Conservation (phyloP, 2,797 vertebrate genomes). For the Ataeniobius toweri region DNA sequence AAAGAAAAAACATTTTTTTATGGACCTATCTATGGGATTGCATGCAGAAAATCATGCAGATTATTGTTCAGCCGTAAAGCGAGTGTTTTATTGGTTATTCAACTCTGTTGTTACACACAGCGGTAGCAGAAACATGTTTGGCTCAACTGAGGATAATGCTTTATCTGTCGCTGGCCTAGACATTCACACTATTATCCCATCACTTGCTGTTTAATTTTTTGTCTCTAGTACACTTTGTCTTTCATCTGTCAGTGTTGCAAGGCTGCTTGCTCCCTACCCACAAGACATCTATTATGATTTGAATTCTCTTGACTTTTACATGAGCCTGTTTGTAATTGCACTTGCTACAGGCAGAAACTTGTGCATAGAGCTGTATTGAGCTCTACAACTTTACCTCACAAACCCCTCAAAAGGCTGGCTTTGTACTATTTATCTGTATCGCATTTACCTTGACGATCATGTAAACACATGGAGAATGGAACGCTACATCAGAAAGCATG, state of each 20-base stretch:
- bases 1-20: constrained; percentile 40
- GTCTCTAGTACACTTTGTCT: constrained; percentile 33
- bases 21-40: constrained; percentile 29
- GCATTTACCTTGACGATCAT: constrained; percentile 77
- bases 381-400: constrained; percentile 57
- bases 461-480: constrained; percentile 62
- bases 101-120: constrained; percentile 10
- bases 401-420: constrained; percentile 56
- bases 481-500: constrained; percentile 64
- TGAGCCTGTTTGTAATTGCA: constrained; percentile 74
- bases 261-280: constrained; percentile 49
- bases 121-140: constrained; percentile 26
- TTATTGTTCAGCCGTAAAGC: constrained; percentile 14
- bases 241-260: constrained; percentile 39
- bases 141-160: constrained; percentile 33
- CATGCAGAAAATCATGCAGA: constrained; percentile 19
- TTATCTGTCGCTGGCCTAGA: constrained; percentile 27
- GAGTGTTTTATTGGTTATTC: constrained; percentile 13
- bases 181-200: constrained; percentile 19
- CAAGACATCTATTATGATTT: constrained; percentile 72
- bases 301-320: constrained; percentile 81
- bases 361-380: constrained; percentile 66
- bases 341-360: constrained; percentile 71
- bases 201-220: constrained; percentile 39
- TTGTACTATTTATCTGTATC: constrained; percentile 70